Conservation (phyloP, 23 tunicate genomes). For the Corella eumyota region DNA sequence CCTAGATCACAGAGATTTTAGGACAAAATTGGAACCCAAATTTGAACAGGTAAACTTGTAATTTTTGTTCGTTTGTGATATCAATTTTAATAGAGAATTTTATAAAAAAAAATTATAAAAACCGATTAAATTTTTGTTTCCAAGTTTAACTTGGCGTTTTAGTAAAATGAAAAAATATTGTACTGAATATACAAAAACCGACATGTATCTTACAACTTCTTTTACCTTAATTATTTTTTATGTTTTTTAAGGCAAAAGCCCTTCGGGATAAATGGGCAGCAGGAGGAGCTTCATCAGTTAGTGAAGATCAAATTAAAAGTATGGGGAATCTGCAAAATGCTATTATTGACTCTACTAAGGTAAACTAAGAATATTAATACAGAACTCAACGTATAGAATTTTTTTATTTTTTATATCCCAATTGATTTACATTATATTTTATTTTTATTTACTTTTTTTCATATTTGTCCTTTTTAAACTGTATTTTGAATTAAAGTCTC, state of each 20-base stretch:
- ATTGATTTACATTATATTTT: background rate
- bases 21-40: conserved; percentile 28
- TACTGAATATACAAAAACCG: no score
- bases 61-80: background rate
- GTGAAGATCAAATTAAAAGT: conserved; percentile 33
- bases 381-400: no score
- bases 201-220: no score
- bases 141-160: no score
- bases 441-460: no score
- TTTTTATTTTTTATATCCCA: no score
- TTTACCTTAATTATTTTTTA: no score
- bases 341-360: conserved; percentile 25
- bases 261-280: conserved; percentile 52
- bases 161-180: no score
- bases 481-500: no score
- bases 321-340: conserved; percentile 20
- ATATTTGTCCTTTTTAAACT: no score
- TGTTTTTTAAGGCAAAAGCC: conserved; percentile 17
- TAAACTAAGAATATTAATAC: background rate
- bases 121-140: no score
- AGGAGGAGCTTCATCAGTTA: conserved; percentile 29
- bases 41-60: conserved; percentile 18
- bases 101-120: background rate
- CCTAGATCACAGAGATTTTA: conserved; percentile 21
- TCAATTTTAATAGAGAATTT: background rate